Conservation (phyloP, 2,888 invertebrate genomes). For the Leptopilina syphax region DNA sequence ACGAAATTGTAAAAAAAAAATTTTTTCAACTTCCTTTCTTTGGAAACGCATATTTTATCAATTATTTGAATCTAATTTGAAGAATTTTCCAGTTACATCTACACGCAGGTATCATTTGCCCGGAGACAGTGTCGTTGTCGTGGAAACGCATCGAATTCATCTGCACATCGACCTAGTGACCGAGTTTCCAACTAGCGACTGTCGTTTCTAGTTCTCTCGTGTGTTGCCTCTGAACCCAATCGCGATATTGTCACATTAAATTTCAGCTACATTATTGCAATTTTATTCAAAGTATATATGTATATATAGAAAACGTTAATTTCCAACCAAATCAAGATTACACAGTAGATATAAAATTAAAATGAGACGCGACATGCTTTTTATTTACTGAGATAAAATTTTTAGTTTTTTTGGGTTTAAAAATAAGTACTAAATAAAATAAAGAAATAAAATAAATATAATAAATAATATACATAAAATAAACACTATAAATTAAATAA, state of each 20-base stretch:
- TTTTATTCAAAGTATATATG: not conserved
- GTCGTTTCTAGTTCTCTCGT: conserved; percentile 33
- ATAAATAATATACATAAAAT: too few relatives aligned
- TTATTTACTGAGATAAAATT: too few relatives aligned
- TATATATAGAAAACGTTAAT: not conserved
- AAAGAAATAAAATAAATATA: too few relatives aligned
- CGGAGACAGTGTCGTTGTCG: conserved; percentile 55
- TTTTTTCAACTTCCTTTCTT: not conserved
- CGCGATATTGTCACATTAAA: conserved; percentile 39
- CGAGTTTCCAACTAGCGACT: conserved; percentile 60
- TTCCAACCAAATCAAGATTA: not conserved
- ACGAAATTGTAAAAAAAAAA: not conserved
- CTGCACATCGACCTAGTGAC: conserved; percentile 69
- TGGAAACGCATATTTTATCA: not conserved
- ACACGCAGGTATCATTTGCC: conserved; percentile 41
- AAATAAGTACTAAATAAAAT: too few relatives aligned
- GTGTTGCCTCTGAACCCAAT: conserved; percentile 26
- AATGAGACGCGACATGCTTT: not conserved
- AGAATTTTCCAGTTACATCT: conserved; percentile 27
- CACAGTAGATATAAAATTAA: not conserved
- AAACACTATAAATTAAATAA: too few relatives aligned
- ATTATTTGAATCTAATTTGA: conserved; percentile 35
- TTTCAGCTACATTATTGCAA: not conserved
- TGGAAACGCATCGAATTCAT: conserved; percentile 62
- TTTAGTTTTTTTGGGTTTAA: too few relatives aligned